phyloP scores from a whole-genome alignment of 2,113 vertebrate genomes.

The Rhinopomastus cyanomelas region DNA sequence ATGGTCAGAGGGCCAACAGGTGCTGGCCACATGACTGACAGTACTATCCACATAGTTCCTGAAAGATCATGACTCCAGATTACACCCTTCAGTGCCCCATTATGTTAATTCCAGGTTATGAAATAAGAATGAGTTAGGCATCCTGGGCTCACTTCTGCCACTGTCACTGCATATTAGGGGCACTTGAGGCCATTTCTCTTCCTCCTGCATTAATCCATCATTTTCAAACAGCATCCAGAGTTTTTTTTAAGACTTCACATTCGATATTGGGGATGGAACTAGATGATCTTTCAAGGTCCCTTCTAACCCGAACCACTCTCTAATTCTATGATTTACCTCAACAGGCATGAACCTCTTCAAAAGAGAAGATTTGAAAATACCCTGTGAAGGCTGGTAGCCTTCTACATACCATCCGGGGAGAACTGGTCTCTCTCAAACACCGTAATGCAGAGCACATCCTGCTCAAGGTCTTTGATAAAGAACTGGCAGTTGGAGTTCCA shows the following conservation, averaged over 20 bases:
- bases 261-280: neutral
- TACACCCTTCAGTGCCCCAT: neutral
- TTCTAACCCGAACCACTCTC: neutral
- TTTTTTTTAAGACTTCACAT: neutral
- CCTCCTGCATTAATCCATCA: neutral
- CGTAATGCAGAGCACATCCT: constrained; percentile 97
- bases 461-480: constrained; percentile 97
- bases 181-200: neutral
- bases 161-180: neutral
- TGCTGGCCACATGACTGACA: neutral
- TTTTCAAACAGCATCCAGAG: neutral
- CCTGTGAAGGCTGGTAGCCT: neutral
- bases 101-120: neutral
- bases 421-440: constrained; percentile 99
- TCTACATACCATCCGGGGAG: constrained; percentile 90
- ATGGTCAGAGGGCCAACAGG: neutral
- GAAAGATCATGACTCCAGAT: neutral
- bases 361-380: neutral
- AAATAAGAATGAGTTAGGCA: neutral
- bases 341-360: neutral
- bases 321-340: neutral
- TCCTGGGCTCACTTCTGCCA: neutral
- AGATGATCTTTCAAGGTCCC: neutral
- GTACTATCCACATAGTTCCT: neutral
- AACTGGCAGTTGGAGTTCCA: constrained; percentile 99